Percentiles rank a stretch among this genome's conserved stretches.
Evolutionary conservation across 92 coral and sea anemone genomes (phyloP).

Genomic region (Meandrina meandrites): DNA sequence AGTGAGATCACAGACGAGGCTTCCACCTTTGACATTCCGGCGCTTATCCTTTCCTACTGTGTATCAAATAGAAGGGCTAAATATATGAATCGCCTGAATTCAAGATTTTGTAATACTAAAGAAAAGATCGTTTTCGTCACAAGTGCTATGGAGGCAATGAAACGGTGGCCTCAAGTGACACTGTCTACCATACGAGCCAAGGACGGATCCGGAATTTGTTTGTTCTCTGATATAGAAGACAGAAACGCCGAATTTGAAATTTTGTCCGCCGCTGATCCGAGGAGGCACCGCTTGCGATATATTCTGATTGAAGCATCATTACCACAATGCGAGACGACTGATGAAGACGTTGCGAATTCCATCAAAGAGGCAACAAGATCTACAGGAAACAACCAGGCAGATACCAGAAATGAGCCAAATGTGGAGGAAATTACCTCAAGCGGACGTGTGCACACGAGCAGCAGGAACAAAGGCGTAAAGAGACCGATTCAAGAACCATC

Average conservation of each 20-base stretch:
- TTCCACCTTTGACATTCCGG: neutral
- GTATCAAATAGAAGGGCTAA: neutral
- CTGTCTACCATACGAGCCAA: neutral
- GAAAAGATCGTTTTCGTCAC: slow-evolving; percentile 2
- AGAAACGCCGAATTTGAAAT: slow-evolving; percentile 22
- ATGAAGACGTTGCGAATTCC: too few relatives aligned
- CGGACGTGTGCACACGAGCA: neutral
- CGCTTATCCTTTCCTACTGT: slow-evolving; percentile 2
- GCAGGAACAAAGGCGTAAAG: neutral
- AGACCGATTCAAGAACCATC: neutral
- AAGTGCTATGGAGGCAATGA: neutral
- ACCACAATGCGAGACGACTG: neutral
- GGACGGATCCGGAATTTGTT: neutral
- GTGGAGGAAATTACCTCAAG: neutral
- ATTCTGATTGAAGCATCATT: slow-evolving; percentile 38
- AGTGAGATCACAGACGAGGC: neutral
- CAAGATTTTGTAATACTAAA: neutral
- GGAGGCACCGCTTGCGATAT: slow-evolving; percentile 19
- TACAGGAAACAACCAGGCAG: too few relatives aligned
- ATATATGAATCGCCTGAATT: neutral
- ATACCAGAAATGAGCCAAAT: neutral
- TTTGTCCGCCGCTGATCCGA: slow-evolving; percentile 45
- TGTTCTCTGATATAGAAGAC: neutral
- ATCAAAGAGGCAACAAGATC: too few relatives aligned
- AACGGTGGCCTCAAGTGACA: neutral